A percentile compares a stretch with the other conserved stretches of the same genome.
phyloP scores from a whole-genome alignment of 1,140 invertebrate genomes.

The Melitaea cinxia region DNA sequence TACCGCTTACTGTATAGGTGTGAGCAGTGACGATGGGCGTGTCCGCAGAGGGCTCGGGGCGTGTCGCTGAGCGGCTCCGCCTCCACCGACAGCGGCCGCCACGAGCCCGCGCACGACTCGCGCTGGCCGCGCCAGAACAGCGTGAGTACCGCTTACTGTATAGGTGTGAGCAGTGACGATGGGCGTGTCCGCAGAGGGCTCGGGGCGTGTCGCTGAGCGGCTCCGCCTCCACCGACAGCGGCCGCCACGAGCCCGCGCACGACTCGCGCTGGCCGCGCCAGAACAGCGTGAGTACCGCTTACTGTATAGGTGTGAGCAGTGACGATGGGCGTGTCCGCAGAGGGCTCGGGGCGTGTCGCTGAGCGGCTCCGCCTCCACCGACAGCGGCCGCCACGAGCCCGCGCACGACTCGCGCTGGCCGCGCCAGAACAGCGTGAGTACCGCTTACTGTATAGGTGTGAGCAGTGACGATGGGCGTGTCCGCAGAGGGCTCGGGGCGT shows the following conservation, averaged over 20 bases:
- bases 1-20: too few species aligned
- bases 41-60: too few species aligned
- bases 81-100: constrained; percentile 90
- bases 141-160: constrained; percentile 81
- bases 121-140: constrained; percentile 95
- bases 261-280: constrained; percentile 90
- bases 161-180: too few species aligned
- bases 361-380: constrained; percentile 86
- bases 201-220: constrained; percentile 47
- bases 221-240: constrained; percentile 91
- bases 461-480: too few species aligned
- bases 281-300: constrained; percentile 87
- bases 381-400: constrained; percentile 90
- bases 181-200: too few species aligned
- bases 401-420: constrained; percentile 86
- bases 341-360: too few species aligned
- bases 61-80: constrained; percentile 79
- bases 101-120: constrained; percentile 83
- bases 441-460: too few species aligned
- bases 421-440: constrained; percentile 92
- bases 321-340: too few species aligned
- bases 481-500: too few species aligned
- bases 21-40: too few species aligned
- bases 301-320: too few species aligned
- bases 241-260: constrained; percentile 85